These are phyloP conservation scores for Amorpha juglandis DNA, from an alignment of 2,888 invertebrate species.

Conservation along the genomic window DNA sequence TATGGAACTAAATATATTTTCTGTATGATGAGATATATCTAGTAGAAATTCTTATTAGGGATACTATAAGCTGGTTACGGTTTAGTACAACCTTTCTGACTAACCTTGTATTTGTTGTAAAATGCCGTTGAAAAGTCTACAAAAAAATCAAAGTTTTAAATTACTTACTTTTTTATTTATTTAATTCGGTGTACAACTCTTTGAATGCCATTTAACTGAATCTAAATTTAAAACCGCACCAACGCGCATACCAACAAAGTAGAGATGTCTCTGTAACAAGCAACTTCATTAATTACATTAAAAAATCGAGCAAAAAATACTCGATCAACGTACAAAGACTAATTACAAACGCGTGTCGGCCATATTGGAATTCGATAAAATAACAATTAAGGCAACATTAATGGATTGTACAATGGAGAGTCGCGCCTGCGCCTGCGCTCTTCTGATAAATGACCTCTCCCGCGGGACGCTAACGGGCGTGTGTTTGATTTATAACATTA, in stretches of 20 bases:
- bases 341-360: slow-evolving; percentile 71
- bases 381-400: slow-evolving; percentile 80
- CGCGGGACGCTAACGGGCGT: slow-evolving; percentile 69
- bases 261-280: slow-evolving; percentile 35
- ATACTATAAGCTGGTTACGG: too few relatives aligned
- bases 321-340: slow-evolving; percentile 55
- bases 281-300: slow-evolving; percentile 46
- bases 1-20: too few relatives aligned
- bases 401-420: slow-evolving; percentile 70
- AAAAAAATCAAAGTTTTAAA: too few relatives aligned
- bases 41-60: too few relatives aligned
- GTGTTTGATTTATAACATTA: slow-evolving; percentile 82
- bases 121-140: too few relatives aligned
- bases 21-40: too few relatives aligned
- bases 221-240: slow-evolving; percentile 8
- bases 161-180: too few relatives aligned
- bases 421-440: slow-evolving; percentile 59
- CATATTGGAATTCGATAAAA: slow-evolving; percentile 80
- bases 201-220: not conserved
- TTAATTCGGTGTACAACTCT: not conserved
- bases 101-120: too few relatives aligned
- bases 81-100: too few relatives aligned
- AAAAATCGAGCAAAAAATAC: slow-evolving; percentile 46
- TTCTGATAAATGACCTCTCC: slow-evolving; percentile 76
- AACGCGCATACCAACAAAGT: slow-evolving; percentile 6